Evolutionary conservation across 2,888 invertebrate genomes (phyloP), one percentile per base, ranked within the genome.

Genomic region (Lepidochitona cinerea): DNA sequence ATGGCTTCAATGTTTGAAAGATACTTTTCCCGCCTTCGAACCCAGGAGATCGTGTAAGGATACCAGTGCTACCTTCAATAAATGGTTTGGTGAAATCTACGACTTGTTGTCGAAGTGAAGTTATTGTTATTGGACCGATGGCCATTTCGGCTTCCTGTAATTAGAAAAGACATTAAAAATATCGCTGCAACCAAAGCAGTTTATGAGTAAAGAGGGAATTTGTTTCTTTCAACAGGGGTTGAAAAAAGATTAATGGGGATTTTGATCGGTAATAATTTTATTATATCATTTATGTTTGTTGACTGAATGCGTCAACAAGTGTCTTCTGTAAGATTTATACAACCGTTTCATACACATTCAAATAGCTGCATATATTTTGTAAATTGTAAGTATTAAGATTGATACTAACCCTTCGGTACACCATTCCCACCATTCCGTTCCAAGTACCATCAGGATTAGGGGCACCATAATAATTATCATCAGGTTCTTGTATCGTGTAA

Each of bases 71-170:
- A 26, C 37, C 66, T 35, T 66, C 36, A 14, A 14, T 66, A 37
- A 66, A 32, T 3, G 66, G 66, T n/a, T 14, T 66, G 1, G 66
- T 66, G 66, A 66, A 66, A 35, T 66, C 66, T 18, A 66, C 37
- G n/a, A 66, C 66, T 26, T 35, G 35, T 66, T 66, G 35, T 2
- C 66, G 66, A 3, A 35, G 66, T 1, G 66, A 66, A 26, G 66
- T 66, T 4, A 66, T 37, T 35, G 66, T 66, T 18, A 66, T 7
- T 12, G 66, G 66, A 23, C 36, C 66, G 3, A 35, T 37, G 9
- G 66, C 66, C 66, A 66, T 66, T 18, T 66, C 35, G 18, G 37
- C 66, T 33, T 66, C 66, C 66, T 66, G 66, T 12, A 23, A 26
- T n/a, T n/a, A n/a, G n/a, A n/a, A n/a, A n/a, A n/a, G n/a, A n/a